Evolutionary conservation across 2,888 invertebrate species (phyloP).

Genomic region (Synergus japonicus): DNA sequence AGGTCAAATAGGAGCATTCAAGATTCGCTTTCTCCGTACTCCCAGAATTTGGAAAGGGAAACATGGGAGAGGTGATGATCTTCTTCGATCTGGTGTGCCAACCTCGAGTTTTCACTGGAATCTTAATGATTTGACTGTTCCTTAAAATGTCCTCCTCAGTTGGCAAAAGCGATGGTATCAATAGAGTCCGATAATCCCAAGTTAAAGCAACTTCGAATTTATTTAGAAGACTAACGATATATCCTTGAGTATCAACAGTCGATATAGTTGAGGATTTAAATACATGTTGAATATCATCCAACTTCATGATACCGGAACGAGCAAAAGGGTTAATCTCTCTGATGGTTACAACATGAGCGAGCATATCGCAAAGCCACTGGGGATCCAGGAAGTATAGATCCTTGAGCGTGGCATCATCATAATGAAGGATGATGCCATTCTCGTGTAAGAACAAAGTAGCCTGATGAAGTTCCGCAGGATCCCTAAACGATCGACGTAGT

Average conservation of each 20-base stretch:
- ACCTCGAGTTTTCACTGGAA: conserved; percentile 83
- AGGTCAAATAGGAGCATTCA: conserved; percentile 76
- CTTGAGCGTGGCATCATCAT: conserved; percentile 94
- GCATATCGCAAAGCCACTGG: conserved; percentile 98
- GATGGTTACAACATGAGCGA: conserved; percentile 97
- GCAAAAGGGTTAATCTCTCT: conserved; percentile 98
- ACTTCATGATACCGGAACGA: conserved; percentile 93
- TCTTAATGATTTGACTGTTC: conserved; percentile 75
- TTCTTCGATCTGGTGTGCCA: conserved; percentile 84
- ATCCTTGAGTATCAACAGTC: conserved; percentile 84
- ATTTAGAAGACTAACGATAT: conserved; percentile 93
- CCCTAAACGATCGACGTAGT: conserved; percentile 87
- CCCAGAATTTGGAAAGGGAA: conserved; percentile 54
- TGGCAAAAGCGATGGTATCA: conserved; percentile 95
- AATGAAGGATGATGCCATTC: conserved; percentile 96
- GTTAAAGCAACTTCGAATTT: conserved; percentile 98
- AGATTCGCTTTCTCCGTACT: conserved; percentile 62
- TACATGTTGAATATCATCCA: conserved; percentile 93
- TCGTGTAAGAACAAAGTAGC: conserved; percentile 98
- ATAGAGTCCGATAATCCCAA: conserved; percentile 93
- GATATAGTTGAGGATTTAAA: conserved; percentile 93
- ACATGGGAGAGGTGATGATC: conserved; percentile 78
- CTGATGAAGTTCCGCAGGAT: conserved; percentile 93
- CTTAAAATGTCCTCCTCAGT: conserved; percentile 83
- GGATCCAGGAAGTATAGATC: conserved; percentile 98